A percentile compares a stretch with the other conserved stretches of the same genome.
These are phyloP conservation scores for Platygyra sinensis DNA, from an alignment of 64 coral and sea anemone genomes.

Conservation along the genomic window DNA sequence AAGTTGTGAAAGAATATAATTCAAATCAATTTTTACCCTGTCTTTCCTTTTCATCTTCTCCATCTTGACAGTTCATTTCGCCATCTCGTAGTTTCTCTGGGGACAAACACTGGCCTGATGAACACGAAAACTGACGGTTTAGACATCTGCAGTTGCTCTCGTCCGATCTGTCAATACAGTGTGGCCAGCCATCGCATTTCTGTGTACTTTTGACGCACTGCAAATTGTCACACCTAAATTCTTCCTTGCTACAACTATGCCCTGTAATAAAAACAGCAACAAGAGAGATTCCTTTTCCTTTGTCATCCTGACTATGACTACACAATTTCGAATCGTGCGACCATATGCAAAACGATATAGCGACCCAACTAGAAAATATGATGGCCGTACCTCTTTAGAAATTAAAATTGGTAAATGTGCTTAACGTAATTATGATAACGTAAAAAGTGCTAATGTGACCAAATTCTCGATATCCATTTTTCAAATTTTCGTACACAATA, in stretches of 20 bases:
- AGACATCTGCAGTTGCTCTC: slow-evolving; percentile 25
- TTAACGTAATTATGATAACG: too few relatives aligned
- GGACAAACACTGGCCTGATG: not conserved
- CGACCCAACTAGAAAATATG: too few relatives aligned
- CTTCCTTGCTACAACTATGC: slow-evolving; percentile 1
- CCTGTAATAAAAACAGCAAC: not conserved
- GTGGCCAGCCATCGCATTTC: not conserved
- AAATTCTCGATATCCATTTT: too few relatives aligned
- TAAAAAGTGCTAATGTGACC: too few relatives aligned
- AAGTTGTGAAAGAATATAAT: too few relatives aligned
- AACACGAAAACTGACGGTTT: not conserved
- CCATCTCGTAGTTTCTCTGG: slow-evolving; percentile 27
- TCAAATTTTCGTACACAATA: too few relatives aligned
- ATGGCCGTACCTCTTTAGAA: too few relatives aligned
- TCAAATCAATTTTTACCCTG: not conserved
- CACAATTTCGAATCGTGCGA: too few relatives aligned
- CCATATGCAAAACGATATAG: too few relatives aligned
- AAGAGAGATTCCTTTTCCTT: not conserved
- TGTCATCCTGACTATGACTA: too few relatives aligned
- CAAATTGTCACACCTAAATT: slow-evolving; percentile 17
- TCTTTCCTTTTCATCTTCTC: slow-evolving; percentile 28
- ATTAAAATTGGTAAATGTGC: too few relatives aligned
- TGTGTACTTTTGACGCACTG: not conserved
- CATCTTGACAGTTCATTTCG: not conserved
- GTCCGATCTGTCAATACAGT: slow-evolving; percentile 23